Percentiles rank a stretch among this genome's conserved stretches.
Evolutionary conservation across 2,888 invertebrate genomes (phyloP).

Genomic region (Apotomis capreana): DNA sequence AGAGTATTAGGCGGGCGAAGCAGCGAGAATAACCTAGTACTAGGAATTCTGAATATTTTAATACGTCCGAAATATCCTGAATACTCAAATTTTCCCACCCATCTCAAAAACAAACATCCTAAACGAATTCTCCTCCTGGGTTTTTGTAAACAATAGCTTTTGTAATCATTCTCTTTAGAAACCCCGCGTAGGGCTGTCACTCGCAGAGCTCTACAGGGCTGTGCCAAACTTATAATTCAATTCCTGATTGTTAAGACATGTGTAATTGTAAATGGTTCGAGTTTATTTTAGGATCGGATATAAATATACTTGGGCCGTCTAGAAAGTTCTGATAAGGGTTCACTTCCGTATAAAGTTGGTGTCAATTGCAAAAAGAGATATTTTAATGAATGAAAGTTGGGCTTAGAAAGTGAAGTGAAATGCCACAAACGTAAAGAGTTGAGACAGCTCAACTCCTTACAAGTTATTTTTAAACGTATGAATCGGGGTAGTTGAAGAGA

Average conservation of each 20-base stretch:
- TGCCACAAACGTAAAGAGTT: not conserved
- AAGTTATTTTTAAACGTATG: too few species aligned
- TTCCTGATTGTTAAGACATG: conserved; percentile 36
- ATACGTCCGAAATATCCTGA: not conserved
- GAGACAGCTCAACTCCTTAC: too few species aligned
- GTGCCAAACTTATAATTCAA: conserved; percentile 39
- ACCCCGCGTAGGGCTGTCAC: conserved; percentile 38
- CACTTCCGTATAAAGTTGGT: not conserved
- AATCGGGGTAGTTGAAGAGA: too few species aligned
- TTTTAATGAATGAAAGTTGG: not conserved
- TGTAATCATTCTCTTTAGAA: conserved; percentile 26
- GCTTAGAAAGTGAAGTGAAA: not conserved
- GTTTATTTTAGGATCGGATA: conserved; percentile 11
- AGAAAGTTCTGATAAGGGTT: conserved; percentile 20
- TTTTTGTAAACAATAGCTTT: conserved; percentile 38
- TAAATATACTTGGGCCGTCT: not conserved
- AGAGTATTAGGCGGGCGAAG: too few species aligned
- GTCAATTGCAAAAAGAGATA: not conserved
- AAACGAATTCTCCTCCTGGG: conserved; percentile 6
- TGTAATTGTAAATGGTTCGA: conserved; percentile 41
- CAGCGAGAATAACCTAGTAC: too few species aligned
- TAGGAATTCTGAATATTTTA: too few species aligned
- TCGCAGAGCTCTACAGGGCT: conserved; percentile 32
- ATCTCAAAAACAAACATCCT: not conserved
- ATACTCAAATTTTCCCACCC: conserved; percentile 1